Percentiles rank a stretch among this genome's conserved stretches.
These are phyloP conservation scores for Spilosoma lubricipeda DNA, from an alignment of 2,888 invertebrate genomes.

Conservation along the genomic window DNA sequence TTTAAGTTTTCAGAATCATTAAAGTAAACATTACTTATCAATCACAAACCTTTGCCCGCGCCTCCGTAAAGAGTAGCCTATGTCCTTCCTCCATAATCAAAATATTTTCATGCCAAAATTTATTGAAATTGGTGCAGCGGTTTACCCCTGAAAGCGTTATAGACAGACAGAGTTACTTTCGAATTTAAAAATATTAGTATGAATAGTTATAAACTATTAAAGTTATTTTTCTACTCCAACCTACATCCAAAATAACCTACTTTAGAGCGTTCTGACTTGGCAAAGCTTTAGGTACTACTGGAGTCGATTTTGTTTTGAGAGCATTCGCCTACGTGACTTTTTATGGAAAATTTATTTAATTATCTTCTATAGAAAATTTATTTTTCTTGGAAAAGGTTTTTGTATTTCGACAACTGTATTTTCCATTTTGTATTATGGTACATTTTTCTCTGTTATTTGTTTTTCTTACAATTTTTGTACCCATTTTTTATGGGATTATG, in stretches of 20 bases:
- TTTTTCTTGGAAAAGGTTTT: not conserved
- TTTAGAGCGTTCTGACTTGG: constrained; percentile 15
- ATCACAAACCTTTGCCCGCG: constrained; percentile 8
- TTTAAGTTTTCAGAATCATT: too few relatives aligned
- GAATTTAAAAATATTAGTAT: not conserved
- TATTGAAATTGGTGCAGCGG: too few relatives aligned
- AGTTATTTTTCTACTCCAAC: constrained; percentile 22
- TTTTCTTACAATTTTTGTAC: not conserved
- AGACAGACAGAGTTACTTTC: too few relatives aligned
- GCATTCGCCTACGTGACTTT: not conserved
- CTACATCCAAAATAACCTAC: constrained; percentile 20
- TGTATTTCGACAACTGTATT: not conserved
- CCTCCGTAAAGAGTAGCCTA: too few relatives aligned
- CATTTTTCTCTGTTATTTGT: not conserved
- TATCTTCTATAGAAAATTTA: not conserved
- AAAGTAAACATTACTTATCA: too few relatives aligned
- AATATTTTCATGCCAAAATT: too few relatives aligned
- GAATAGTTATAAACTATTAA: constrained; percentile 31
- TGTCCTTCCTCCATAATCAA: too few relatives aligned
- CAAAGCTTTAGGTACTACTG: constrained; percentile 20
- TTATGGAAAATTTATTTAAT: not conserved
- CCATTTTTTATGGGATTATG: not conserved
- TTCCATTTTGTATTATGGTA: not conserved
- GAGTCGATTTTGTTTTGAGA: not conserved
- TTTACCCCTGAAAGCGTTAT: too few relatives aligned